Evolutionary conservation across 2,888 invertebrate genomes (phyloP), one percentile per base, ranked within the genome.

Genomic region (Cephus runcator): DNA sequence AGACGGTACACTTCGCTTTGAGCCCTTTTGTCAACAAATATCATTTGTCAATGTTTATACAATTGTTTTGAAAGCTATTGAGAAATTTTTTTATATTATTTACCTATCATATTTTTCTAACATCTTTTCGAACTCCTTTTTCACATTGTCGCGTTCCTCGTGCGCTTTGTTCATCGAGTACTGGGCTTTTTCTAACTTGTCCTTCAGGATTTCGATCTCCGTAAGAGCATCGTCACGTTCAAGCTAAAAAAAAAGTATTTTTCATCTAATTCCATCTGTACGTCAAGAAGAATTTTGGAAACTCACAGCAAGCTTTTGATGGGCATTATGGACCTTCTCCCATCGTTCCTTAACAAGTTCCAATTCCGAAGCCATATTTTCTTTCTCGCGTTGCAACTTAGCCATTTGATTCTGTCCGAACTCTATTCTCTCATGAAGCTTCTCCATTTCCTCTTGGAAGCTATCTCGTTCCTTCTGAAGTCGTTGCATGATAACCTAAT

Each of bases 111-210:
- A 97, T 93, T 98, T 97, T 92, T 98, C 98, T 86, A 97, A 93
- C 93, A 98, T 95, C 92, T 97, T 97, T 90, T 98, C 97, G 91
- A 97, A 96, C 92, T 98, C 98, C 92, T 97, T 97, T 93, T 97
- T 96, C 86, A 96, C 95, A 76, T 94, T 95, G 86, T 98, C 98
- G 86, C 97, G 96, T 88, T 98, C 98, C 88, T 98, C 98, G 83
- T 96, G 94, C 34, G 96, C 94, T 92, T 97, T 97, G 90, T 96
- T 96, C 82, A 96, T 94, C 36, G 96, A 94, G 86, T 96, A 95
- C 81, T 97, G 94, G 40, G 96, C 94, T 91, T 98, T 98, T 84
- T 98, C 98, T 80, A 97, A 92, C 92, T 98, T 98, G 80, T 98
- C 98, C 91, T 97, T 97, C 80, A 97, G 92, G 85, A 97, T 95